Conservation (phyloP, 2,113 vertebrate genomes). For the Thamnophis sirtalis region DNA sequence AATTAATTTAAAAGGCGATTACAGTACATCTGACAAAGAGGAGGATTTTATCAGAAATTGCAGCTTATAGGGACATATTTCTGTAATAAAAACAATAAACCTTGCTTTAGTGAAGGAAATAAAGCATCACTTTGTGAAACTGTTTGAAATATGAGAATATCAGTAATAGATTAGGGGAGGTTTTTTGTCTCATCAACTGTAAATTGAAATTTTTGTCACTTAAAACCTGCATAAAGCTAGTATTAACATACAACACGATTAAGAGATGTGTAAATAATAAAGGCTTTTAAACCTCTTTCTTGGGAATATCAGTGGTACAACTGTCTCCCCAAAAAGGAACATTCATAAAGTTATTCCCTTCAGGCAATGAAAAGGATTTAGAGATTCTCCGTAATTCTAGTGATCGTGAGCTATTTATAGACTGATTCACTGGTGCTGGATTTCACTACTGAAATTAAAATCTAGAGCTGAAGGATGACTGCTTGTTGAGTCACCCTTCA, state of each 20-base stretch:
- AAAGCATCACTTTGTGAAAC: constrained; percentile 12
- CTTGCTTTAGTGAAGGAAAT: constrained; percentile 33
- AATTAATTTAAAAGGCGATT: constrained; percentile 50
- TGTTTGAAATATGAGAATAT: not conserved
- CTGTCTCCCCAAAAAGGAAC: constrained; percentile 67
- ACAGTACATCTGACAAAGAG: constrained; percentile 45
- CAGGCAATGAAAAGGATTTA: constrained; percentile 68
- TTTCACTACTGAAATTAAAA: not conserved
- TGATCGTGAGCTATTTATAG: constrained; percentile 68
- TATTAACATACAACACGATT: constrained; percentile 31
- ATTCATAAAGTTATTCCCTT: constrained; percentile 75
- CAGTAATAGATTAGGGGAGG: not conserved
- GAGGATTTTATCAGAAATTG: constrained; percentile 47
- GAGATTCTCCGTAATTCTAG: constrained; percentile 67
- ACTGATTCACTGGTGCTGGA: constrained; percentile 34
- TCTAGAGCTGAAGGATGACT: not conserved
- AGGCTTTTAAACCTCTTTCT: not conserved
- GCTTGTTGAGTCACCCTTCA: not conserved
- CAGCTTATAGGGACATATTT: constrained; percentile 47
- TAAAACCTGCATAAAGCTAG: not conserved
- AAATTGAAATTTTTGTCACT: not conserved
- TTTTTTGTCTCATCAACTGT: not conserved
- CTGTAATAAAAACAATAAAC: constrained; percentile 50
- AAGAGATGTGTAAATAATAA: constrained; percentile 19
- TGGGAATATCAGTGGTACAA: constrained; percentile 70